Evolutionary conservation across 2,888 invertebrate genomes (phyloP), one percentile per base, ranked within the genome.

Genomic region (Tenthredo scrophulariae): DNA sequence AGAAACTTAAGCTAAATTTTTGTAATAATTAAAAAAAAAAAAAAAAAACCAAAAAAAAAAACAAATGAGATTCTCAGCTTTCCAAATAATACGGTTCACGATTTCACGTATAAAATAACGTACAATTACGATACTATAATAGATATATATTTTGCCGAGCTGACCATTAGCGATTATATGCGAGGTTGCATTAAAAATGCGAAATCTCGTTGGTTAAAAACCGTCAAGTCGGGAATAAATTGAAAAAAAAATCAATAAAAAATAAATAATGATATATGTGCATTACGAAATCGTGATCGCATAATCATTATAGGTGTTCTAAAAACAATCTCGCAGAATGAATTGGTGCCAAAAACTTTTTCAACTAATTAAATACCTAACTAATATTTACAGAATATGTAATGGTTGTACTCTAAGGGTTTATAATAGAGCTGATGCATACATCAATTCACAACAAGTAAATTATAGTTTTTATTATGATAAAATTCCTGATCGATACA

Each of bases 231-330:
- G 22, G 33, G 50, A 7, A 9, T 26, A 22, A 22, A 46, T 26
- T 58, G 7, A 33, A 33, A 33, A 33, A 54, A 13, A 9, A 50
- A 75, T 82, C 70, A 65, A 18, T 37, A 33, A 33, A 58, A 13
- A 50, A 82, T 75, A 74, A 65, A 65, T 65, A 62, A 84, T 70
- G 70, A 46, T 43, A 33, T 50, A 18, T 54, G 70, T 40, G 70
- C 43, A 26, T 43, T 43, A 22, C 86, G 85, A 86, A 87, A 87
- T 86, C 86, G 82, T 85, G 83, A 83, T 86, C 85, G 86, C 87
- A 87, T 87, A 80, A 80, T 58, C 33, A 80, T 40, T 29, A 29
- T 33, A 77, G 77, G 77, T 77, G 77, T 77, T 77, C 77, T 58
- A 37, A 62, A 80, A 80, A 80, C 15, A 83, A 67, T 83, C 82